Conservation (phyloP, 2,888 invertebrate genomes). For the Eilema griseolum region DNA sequence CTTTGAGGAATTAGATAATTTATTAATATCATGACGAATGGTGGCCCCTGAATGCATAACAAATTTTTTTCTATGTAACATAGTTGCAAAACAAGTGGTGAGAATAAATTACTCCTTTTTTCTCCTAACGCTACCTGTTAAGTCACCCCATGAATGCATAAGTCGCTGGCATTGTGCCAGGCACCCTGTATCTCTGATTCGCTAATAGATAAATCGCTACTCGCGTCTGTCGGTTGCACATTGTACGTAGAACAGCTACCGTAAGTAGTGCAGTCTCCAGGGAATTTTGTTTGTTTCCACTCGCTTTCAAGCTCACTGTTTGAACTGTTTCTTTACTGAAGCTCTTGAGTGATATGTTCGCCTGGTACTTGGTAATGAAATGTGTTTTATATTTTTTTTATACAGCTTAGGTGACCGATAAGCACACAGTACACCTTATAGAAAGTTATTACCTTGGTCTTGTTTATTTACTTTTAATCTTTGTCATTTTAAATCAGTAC, state of each 20-base stretch:
- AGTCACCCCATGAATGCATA: slow-evolving; percentile 61
- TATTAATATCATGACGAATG: too few relatives aligned
- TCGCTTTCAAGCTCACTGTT: slow-evolving; percentile 38
- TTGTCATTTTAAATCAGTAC: too few relatives aligned
- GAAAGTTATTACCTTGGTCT: too few relatives aligned
- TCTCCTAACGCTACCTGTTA: slow-evolving; percentile 50
- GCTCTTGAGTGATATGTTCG: slow-evolving; percentile 29
- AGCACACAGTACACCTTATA: too few relatives aligned
- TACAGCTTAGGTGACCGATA: too few relatives aligned
- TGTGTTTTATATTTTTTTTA: not conserved
- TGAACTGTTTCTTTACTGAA: slow-evolving; percentile 28
- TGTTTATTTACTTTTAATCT: too few relatives aligned
- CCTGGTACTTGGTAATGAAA: slow-evolving; percentile 34
- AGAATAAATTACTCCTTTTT: slow-evolving; percentile 6
- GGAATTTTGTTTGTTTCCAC: slow-evolving; percentile 45
- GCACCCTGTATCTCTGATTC: slow-evolving; percentile 65
- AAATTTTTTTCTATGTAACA: not conserved
- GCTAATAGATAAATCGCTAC: slow-evolving; percentile 70
- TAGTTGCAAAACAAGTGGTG: not conserved
- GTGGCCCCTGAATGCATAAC: too few relatives aligned
- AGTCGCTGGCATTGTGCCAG: slow-evolving; percentile 63
- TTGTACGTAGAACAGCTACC: slow-evolving; percentile 30
- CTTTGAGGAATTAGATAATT: too few relatives aligned
- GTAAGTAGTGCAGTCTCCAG: slow-evolving; percentile 30
- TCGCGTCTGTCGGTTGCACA: slow-evolving; percentile 45